phyloP scores from a whole-genome alignment of 2,797 vertebrate species.

The Sebastes elongatus region DNA sequence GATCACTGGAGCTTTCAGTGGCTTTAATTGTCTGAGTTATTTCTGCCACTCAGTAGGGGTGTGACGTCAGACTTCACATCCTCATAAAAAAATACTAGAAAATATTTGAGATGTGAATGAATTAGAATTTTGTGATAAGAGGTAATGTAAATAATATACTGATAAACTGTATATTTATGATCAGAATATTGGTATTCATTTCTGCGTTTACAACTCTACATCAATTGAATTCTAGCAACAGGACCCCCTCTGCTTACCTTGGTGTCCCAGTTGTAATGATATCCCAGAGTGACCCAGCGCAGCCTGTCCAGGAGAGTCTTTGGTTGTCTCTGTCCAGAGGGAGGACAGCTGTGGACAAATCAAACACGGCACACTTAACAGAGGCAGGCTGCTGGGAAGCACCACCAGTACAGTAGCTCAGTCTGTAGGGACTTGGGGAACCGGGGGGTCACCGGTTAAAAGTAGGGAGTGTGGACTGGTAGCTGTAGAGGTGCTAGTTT shows the following conservation, averaged over 20 bases:
- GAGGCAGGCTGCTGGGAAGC: not conserved
- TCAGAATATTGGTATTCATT: not conserved
- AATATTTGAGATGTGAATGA: not conserved
- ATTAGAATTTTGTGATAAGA: not conserved
- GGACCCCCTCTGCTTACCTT: conserved; percentile 83
- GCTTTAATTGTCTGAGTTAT: too few species aligned
- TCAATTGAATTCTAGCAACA: not conserved
- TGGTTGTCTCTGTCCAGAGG: conserved; percentile 71
- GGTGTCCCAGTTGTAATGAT: conserved; percentile 96
- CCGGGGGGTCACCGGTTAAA: accelerated
- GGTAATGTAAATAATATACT: not conserved
- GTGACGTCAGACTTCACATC: not conserved
- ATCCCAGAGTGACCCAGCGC: conserved; percentile 97
- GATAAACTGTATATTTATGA: not conserved
- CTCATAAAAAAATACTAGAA: not conserved
- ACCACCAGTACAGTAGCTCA: not conserved
- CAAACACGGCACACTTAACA: not conserved
- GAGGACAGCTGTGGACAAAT: conserved; percentile 73
- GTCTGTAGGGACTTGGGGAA: too few species aligned
- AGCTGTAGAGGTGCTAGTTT: too few species aligned
- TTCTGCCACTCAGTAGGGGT: too few species aligned
- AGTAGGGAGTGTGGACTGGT: too few species aligned
- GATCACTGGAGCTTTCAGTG: too few species aligned
- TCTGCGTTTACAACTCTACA: not conserved
- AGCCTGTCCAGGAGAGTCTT: conserved; percentile 91